Evolutionary conservation across 2,113 vertebrate species (phyloP).

Genomic region (Nesoenas mayeri): DNA sequence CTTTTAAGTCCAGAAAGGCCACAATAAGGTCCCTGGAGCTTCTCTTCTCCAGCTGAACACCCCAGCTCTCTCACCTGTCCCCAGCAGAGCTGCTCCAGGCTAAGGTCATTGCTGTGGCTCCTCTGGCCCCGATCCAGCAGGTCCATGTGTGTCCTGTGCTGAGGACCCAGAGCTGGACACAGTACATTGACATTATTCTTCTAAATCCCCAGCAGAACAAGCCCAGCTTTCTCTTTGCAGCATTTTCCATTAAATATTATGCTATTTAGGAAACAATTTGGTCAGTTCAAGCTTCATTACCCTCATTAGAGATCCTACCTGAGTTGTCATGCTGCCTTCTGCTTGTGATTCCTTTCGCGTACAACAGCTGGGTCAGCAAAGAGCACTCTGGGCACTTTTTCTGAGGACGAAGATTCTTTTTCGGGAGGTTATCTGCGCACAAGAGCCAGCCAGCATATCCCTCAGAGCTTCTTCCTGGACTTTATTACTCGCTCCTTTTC

Average conservation of each 20-base stretch:
- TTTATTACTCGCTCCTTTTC: not conserved
- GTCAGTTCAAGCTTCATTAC: not conserved
- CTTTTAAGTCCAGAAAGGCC: no score
- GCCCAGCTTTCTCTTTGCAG: not conserved
- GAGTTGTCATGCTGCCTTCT: not conserved
- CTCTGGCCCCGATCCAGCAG: no score
- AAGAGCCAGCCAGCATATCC: not conserved
- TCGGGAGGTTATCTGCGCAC: not conserved
- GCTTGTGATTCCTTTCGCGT: not conserved
- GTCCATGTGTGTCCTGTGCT: no score
- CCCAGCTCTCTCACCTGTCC: no score
- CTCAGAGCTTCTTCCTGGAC: not conserved
- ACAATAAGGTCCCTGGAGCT: no score
- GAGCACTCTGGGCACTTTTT: not conserved
- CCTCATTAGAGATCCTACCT: not conserved
- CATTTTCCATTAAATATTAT: not conserved
- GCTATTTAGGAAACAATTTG: not conserved
- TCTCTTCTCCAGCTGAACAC: no score
- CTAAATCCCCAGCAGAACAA: not conserved
- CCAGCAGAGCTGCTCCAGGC: no score
- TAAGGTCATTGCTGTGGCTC: no score
- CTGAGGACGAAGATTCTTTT: not conserved
- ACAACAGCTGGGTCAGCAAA: not conserved
- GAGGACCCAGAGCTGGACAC: no score
- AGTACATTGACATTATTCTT: not conserved